Evolutionary conservation across 2,888 invertebrate genomes (phyloP), one percentile per base, ranked within the genome.

Genomic region (Troilus luridus): DNA sequence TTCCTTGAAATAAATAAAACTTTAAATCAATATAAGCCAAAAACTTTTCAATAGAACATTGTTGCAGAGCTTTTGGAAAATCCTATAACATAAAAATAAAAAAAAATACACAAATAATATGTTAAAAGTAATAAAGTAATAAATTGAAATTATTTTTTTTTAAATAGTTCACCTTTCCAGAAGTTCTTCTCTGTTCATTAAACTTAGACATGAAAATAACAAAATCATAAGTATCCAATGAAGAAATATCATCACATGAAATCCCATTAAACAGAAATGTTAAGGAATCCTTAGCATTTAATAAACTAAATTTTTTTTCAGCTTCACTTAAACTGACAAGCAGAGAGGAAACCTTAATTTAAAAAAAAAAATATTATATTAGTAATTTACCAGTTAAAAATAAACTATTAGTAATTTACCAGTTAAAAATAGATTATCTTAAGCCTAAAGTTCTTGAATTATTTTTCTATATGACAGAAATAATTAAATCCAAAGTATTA

Each of bases 1-100:
- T 88, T 17, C 88, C 41, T 12, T 92, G 92, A 56, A 91, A 88
- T 41, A 93, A 88, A n/a, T 91, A 67, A 17, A 92, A 91, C 81
- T 93, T 93, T 89, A 92, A 85, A n/a, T 92, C 85, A 24, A 93
- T 85, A 72, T 93, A 93, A 17, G 92, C 85, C 11, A 92, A 91
- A 24, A 93, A 89, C 77, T 93, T 92, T 67, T 92, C 90, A 54
- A 92, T 91, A 64, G 91, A 91, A 90, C 93, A 93, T 59, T 92
- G 92, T 90, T 93, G 93, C n/a, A 93, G 88, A 62, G 92, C 89
- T 89, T 92, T 93, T 11, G 93, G 93, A 88, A 93, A 93, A 41
- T 58, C n/a, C 93, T 85, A 56, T 21, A 56, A 54, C 0, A 58
- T 11, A 2, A 11, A n/a, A 85, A 58, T 11, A 2, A 11, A n/a